Base-by-base conservation (phyloP, 2,797 vertebrate species). In the Diglossa cyanea region DNA sequence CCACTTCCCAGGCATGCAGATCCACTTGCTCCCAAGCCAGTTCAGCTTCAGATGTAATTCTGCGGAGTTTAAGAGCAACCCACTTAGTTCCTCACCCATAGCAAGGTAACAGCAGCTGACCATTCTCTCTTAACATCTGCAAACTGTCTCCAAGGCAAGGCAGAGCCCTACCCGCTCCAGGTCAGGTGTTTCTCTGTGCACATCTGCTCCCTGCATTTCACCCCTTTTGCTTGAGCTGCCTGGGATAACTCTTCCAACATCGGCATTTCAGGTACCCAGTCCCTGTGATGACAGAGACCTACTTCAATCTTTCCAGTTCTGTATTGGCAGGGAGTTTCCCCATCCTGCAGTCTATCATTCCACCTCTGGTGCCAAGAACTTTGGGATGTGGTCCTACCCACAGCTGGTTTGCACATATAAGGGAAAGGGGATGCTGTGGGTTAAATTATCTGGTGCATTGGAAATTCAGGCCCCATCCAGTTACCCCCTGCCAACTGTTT, bases 401-500 rank as follows among this genome's bases (percentile, higher is more conserved):
- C 66, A 50, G 20, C 39, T 1, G 0, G 42, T 72, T 84, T 85
- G 66, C 0, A 0, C 18, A 23, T 21, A 4, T 2, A 12, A 73
- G 62, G 44, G 55, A 89, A 90, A 84, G 37, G 67, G 71, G 55
- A 82, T 82, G 84, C 51, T 55, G 48, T 33, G 78, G 81, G 68
- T 92, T 92, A 89, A 91, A 87, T 91, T 60, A 92, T 65, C 67
- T 77, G 84, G 47, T 20, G 9, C 28, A 11, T 17, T 62, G 77
- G 86, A 89, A 94, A 91, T 93, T 89, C 91, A 93, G 77, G 88
- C 67, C 57, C 35, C 77, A 35, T 86, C 37, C 86, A 86, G 37
- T 87, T 66, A 40, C 54, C 70, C 93, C 80, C 83, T 91, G 82
- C 85, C 93, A 96, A 78, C 62, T 86, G 51, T 85, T 92, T 95